Percentiles rank a stretch among this genome's conserved stretches.
phyloP scores from a whole-genome alignment of 1,140 invertebrate species.

The Hestina assimilis region DNA sequence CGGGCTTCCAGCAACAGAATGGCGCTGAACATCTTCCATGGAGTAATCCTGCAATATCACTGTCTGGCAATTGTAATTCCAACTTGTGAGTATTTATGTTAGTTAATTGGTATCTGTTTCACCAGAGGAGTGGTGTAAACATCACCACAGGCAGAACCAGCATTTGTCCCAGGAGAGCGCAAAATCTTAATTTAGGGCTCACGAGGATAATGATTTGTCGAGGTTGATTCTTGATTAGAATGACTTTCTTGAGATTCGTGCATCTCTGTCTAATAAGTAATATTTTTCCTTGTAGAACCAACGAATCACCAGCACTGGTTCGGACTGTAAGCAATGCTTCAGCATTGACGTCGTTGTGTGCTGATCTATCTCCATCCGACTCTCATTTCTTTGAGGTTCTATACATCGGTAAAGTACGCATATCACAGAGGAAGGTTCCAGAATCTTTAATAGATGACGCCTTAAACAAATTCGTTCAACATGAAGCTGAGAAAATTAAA shows the following conservation, averaged over 20 bases:
- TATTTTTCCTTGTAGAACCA: slow-evolving; percentile 42
- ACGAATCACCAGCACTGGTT: slow-evolving; percentile 57
- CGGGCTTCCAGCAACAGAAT: slow-evolving; percentile 60
- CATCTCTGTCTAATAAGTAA: background rate
- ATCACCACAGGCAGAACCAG: too few relatives aligned
- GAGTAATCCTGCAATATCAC: slow-evolving; percentile 46
- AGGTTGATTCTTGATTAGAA: too few relatives aligned
- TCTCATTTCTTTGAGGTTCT: slow-evolving; percentile 93
- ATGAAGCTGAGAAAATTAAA: slow-evolving; percentile 85
- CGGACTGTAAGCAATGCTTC: slow-evolving; percentile 81
- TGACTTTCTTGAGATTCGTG: too few relatives aligned
- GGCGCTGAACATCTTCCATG: slow-evolving; percentile 55
- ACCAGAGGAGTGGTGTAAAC: too few relatives aligned
- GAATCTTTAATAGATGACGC: slow-evolving; percentile 94
- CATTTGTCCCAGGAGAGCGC: too few relatives aligned
- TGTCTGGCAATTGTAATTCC: slow-evolving; percentile 50
- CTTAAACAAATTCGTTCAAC: slow-evolving; percentile 88
- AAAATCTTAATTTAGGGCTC: too few relatives aligned
- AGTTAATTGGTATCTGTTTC: too few relatives aligned
- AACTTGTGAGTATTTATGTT: slow-evolving; percentile 49
- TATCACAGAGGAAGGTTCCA: slow-evolving; percentile 90
- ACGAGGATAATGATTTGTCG: too few relatives aligned
- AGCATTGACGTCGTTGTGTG: slow-evolving; percentile 84
- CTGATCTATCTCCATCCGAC: slow-evolving; percentile 89
- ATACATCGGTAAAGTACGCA: slow-evolving; percentile 92